Percentiles rank a stretch among this genome's conserved stretches.
phyloP scores from a whole-genome alignment of 2,888 invertebrate species.

The Drosophila acutilabella region DNA sequence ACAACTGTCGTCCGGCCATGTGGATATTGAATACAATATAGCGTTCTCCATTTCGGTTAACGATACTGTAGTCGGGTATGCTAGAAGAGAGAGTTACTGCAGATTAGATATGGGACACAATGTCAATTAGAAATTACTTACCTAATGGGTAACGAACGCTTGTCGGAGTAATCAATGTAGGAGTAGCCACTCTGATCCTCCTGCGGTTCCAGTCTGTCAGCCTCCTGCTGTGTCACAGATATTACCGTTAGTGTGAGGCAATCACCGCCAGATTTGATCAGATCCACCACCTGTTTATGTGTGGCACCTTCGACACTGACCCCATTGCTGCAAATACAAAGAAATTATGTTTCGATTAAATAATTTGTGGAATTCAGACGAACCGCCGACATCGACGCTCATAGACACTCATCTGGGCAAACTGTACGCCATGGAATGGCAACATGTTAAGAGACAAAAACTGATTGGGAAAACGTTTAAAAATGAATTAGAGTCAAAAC shows the following conservation, averaged over 20 bases:
- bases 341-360: neutral
- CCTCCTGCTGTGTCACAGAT: slow-evolving; percentile 96
- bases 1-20: slow-evolving; percentile 99
- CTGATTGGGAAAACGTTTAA: no score
- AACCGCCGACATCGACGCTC: slow-evolving; percentile 78
- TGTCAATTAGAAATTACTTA: slow-evolving; percentile 39
- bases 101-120: neutral
- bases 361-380: neutral
- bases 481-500: neutral
- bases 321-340: slow-evolving; percentile 89
- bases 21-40: slow-evolving; percentile 99
- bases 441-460: slow-evolving; percentile 60
- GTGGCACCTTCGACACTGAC: slow-evolving; percentile 99
- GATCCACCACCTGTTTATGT: slow-evolving; percentile 99
- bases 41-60: slow-evolving; percentile 94
- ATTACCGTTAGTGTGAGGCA: slow-evolving; percentile 97
- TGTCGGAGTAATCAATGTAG: slow-evolving; percentile 96
- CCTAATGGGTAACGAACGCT: slow-evolving; percentile 92
- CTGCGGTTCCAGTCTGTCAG: slow-evolving; percentile 92
- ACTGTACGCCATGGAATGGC: slow-evolving; percentile 82
- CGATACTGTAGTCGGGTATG: slow-evolving; percentile 97
- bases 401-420: slow-evolving; percentile 65
- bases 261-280: slow-evolving; percentile 99
- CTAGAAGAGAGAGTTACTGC: slow-evolving; percentile 83
- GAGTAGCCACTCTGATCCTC: slow-evolving; percentile 92